Percentiles rank a stretch among this genome's conserved stretches.
phyloP scores from a whole-genome alignment of 2,888 invertebrate species.

The Ophraella communa region DNA sequence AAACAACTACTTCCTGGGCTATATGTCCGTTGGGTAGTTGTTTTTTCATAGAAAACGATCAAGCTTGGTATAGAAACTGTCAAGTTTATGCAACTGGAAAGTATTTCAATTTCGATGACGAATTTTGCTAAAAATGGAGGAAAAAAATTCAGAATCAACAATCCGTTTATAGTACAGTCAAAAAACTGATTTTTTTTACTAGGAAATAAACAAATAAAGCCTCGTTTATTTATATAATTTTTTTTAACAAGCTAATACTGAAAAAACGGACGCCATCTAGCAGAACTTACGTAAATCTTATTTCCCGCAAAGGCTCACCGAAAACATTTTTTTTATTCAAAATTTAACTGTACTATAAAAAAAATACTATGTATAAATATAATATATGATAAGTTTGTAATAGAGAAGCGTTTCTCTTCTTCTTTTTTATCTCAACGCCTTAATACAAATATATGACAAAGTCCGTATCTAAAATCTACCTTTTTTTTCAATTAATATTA shows the following conservation, averaged over 20 bases:
- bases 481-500: constrained; percentile 25
- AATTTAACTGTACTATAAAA: constrained; percentile 25
- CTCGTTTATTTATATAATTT: too few species aligned
- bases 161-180: background rate
- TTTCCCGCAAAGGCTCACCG: too few species aligned
- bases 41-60: too few species aligned
- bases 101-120: too few species aligned
- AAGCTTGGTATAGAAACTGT: too few species aligned
- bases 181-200: too few species aligned
- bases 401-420: constrained; percentile 52
- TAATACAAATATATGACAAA: constrained; percentile 55
- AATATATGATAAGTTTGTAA: constrained; percentile 44
- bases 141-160: background rate
- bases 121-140: background rate
- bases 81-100: too few species aligned
- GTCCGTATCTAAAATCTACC: constrained; percentile 45
- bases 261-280: background rate
- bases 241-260: background rate
- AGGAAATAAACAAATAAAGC: too few species aligned
- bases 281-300: too few species aligned
- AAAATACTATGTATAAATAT: constrained; percentile 57
- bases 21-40: too few species aligned
- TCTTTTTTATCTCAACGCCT: too few species aligned
- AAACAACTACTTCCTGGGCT: too few species aligned
- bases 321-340: background rate